Evolutionary conservation across 2,113 vertebrate genomes (phyloP), one percentile per base, ranked within the genome.

Genomic region (Nerophis ophidion): DNA sequence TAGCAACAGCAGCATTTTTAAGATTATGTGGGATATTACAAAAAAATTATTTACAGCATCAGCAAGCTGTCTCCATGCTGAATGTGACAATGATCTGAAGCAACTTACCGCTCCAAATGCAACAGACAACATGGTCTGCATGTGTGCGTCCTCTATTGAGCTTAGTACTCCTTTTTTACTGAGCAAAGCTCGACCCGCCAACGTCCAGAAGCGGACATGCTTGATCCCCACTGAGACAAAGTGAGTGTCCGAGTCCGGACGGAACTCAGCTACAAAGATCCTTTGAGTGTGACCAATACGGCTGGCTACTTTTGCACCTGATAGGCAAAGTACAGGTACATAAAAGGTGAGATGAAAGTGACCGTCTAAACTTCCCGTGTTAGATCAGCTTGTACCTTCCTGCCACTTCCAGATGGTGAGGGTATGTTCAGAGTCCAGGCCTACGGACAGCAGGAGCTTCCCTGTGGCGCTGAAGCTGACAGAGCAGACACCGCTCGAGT

Each of bases 141-240:
- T 97, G 59, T 92, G 91, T 55, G 93, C 95, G 6, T 94, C 95
- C 56, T 96, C 92, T 46, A 98, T 89, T 6, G 93, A 83, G 80
- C 93, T 97, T 81, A 98, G 85, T 7, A 96, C 91, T n/a, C 97
- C 97, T 80, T 95, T 99, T 76, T 92, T 97, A 89, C 93, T 93
- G 15, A 98, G 93, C 71, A 98, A 90, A 63, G 94, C 93, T 72
- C 90, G 90, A 73, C 97, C 97, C 12, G 95, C 95, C 72, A 99
- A 84, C 0, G 92, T 96, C 97, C 97, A 99, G 89, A 99, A 99
- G 53, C 92, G 93, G 56, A 99, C 95, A 0, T 98, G 95, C 33
- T 96, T 97, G n/a, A 99, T 92, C 57, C 97, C 97, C 82, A 98
- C 96, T 4, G 96, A 97, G 79, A 98, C 96, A 89, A 98, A 98